A percentile compares a stretch with the other conserved stretches of the same genome.
Conservation (phyloP, 2,797 vertebrate genomes). For the Sebastiscus tertius region DNA sequence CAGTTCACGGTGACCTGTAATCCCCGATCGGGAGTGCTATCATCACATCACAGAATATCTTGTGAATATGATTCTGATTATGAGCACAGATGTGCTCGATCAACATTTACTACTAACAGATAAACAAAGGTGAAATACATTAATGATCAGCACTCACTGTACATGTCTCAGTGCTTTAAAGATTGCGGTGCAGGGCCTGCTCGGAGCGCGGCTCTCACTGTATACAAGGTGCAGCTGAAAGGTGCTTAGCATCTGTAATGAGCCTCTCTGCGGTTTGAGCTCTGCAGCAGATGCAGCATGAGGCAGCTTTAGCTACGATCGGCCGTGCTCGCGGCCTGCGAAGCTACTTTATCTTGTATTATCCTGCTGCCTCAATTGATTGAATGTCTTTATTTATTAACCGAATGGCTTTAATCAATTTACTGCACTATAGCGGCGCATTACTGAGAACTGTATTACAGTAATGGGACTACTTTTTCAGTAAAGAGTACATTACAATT, state of each 20-base stretch:
- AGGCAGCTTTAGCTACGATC: neutral
- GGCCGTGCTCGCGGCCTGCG: neutral
- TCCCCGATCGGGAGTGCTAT: neutral
- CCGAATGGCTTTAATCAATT: neutral
- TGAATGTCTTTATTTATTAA: neutral
- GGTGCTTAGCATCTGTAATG: slow-evolving; percentile 37
- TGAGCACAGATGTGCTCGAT: neutral
- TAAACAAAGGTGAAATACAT: neutral
- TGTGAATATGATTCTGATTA: slow-evolving; percentile 6
- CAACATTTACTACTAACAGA: neutral
- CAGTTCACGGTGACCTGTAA: neutral
- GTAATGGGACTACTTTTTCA: neutral
- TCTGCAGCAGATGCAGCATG: slow-evolving; percentile 17
- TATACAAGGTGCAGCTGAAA: neutral
- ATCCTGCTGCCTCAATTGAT: neutral
- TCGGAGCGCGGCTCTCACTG: neutral
- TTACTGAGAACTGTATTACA: neutral
- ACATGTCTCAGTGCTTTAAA: neutral
- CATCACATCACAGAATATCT: neutral
- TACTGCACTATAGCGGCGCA: neutral
- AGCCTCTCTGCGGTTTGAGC: slow-evolving; percentile 21
- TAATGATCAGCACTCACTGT: neutral
- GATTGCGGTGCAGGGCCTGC: neutral
- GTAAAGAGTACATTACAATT: neutral
- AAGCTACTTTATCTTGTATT: slow-evolving; percentile 1